These are phyloP conservation scores for Lethenteron reissneri DNA, from an alignment of 2,113 vertebrate species.

Conservation along the genomic window DNA sequence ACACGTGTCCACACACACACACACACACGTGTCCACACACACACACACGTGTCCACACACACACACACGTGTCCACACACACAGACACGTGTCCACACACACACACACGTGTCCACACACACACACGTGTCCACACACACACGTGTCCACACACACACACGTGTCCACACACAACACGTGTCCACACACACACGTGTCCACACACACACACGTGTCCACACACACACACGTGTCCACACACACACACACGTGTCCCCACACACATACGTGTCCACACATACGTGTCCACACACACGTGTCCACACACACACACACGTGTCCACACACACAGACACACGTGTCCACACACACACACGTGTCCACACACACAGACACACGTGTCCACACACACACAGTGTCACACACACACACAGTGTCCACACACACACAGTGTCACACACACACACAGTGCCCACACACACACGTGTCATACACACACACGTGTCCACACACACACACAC, in stretches of 20 bases:
- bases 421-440: not conserved
- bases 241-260: not conserved
- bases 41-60: too few species aligned
- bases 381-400: not conserved
- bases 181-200: not conserved
- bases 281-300: not conserved
- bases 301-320: not conserved
- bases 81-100: too few species aligned
- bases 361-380: not conserved
- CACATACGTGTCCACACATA: not conserved
- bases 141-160: not conserved
- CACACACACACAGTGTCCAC: not conserved
- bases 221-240: constrained; percentile 1
- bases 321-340: not conserved
- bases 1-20: too few species aligned
- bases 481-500: not conserved
- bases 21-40: too few species aligned
- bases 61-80: too few species aligned
- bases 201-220: not conserved
- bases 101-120: not conserved
- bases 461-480: not conserved
- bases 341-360: not conserved
- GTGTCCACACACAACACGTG: not conserved
- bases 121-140: not conserved
- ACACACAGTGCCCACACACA: not conserved